phyloP scores from a whole-genome alignment of 2,113 vertebrate genomes.

The Chelonoidis abingdonii region DNA sequence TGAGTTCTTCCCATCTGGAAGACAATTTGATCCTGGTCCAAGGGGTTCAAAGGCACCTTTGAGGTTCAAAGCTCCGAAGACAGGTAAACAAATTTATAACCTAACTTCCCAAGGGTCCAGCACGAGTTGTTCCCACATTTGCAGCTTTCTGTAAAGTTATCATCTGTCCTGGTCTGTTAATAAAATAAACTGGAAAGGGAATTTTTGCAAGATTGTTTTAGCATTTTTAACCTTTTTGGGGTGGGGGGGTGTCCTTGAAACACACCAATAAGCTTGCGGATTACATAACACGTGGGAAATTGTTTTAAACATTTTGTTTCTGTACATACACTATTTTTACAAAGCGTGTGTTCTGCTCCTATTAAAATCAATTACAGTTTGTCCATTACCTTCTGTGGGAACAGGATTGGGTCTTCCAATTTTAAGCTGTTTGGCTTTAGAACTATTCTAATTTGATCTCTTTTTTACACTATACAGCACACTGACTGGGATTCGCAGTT shows the following conservation, averaged over 20 bases:
- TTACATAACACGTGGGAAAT: background rate
- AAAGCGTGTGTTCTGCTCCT: background rate
- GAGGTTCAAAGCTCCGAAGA: conserved; percentile 9
- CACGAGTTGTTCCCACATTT: background rate
- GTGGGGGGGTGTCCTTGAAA: conserved; percentile 3
- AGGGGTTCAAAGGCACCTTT: background rate
- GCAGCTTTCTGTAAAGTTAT: conserved; percentile 13
- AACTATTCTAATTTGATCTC: conserved; percentile 11
- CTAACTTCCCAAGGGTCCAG: rapidly evolving
- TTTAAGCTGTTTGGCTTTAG: background rate
- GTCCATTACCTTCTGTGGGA: background rate
- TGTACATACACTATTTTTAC: background rate
- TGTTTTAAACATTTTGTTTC: background rate
- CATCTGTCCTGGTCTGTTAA: rapidly evolving
- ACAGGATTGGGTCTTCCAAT: rapidly evolving
- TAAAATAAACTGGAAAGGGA: background rate
- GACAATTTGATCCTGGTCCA: conserved; percentile 4
- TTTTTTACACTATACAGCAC: background rate
- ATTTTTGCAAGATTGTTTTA: background rate
- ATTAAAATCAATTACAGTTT: conserved; percentile 19
- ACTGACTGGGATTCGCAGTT: background rate
- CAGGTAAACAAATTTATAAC: background rate
- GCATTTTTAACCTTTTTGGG: background rate
- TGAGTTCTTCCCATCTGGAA: background rate
- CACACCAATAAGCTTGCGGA: background rate